These are phyloP conservation scores for Seladonia tumulorum DNA, from an alignment of 2,888 invertebrate species.

Conservation along the genomic window DNA sequence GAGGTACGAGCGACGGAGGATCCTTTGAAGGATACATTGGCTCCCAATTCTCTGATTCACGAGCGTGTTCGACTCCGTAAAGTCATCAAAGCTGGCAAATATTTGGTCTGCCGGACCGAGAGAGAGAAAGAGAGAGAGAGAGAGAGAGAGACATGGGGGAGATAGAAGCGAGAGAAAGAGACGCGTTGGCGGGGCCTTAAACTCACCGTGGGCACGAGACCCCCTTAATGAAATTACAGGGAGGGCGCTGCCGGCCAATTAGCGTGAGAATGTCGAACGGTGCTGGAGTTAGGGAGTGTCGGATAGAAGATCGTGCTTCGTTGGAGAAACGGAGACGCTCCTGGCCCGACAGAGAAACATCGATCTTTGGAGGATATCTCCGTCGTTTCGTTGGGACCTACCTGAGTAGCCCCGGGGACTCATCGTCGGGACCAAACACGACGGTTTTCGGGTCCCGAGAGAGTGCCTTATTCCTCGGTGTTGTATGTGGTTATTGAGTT, in stretches of 20 bases:
- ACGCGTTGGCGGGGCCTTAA: slow-evolving; percentile 68
- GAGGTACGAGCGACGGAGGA: slow-evolving; percentile 36
- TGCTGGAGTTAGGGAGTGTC: slow-evolving; percentile 70
- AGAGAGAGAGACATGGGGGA: slow-evolving; percentile 24
- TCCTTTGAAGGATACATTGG: slow-evolving; percentile 50
- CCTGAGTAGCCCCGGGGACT: slow-evolving; percentile 76
- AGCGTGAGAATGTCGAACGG: slow-evolving; percentile 80
- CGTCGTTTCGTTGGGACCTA: slow-evolving; percentile 71
- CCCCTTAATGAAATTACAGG: slow-evolving; percentile 82
- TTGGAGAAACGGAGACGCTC: slow-evolving; percentile 36
- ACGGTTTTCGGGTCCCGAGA: slow-evolving; percentile 64
- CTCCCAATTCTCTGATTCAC: slow-evolving; percentile 64
- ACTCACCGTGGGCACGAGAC: slow-evolving; percentile 78
- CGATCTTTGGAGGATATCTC: slow-evolving; percentile 61
- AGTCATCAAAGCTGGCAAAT: slow-evolving; percentile 76
- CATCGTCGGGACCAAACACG: slow-evolving; percentile 69
- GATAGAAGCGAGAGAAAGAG: slow-evolving; percentile 34
- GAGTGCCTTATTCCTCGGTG: slow-evolving; percentile 70
- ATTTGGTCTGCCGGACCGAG: slow-evolving; percentile 69
- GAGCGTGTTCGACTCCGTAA: slow-evolving; percentile 62
- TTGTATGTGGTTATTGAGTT: slow-evolving; percentile 80
- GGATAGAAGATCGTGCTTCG: slow-evolving; percentile 67
- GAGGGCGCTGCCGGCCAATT: slow-evolving; percentile 81
- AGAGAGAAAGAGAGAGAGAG: slow-evolving; percentile 21
- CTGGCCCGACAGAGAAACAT: slow-evolving; percentile 33